phyloP scores from a whole-genome alignment of 2,888 invertebrate species.

The Plusia festucae region DNA sequence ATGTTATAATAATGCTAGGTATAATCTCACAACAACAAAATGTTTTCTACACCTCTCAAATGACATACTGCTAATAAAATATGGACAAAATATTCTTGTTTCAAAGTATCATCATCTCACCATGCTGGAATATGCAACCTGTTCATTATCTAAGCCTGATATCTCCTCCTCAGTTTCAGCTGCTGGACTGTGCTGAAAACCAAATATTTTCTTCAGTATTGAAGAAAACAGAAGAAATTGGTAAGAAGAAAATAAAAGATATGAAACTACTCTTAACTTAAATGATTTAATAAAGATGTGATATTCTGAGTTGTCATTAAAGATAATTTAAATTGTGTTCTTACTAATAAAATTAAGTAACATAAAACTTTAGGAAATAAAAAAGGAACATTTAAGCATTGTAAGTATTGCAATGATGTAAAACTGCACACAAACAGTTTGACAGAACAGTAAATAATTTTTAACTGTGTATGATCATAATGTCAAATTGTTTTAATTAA shows the following conservation, averaged over 20 bases:
- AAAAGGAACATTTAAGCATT: no score
- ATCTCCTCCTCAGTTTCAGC: conserved; percentile 75
- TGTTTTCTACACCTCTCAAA: neutral
- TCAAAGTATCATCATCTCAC: conserved; percentile 60
- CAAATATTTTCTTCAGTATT: conserved; percentile 49
- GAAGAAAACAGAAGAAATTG: conserved; percentile 44
- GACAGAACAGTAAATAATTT: no score
- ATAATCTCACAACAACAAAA: neutral
- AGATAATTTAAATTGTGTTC: no score
- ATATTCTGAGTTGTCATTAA: no score
- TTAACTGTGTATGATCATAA: no score
- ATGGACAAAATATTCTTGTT: neutral
- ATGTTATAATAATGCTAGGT: neutral
- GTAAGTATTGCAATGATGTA: no score
- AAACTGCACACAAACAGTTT: no score
- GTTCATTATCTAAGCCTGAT: conserved; percentile 74
- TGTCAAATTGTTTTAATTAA: no score
- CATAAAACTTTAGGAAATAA: no score
- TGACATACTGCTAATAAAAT: neutral
- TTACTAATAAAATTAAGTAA: no score
- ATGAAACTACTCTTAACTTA: neutral
- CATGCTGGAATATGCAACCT: conserved; percentile 76
- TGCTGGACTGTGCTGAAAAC: conserved; percentile 71
- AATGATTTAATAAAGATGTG: neutral
- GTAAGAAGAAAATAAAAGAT: conserved; percentile 47